Base-by-base conservation (phyloP, 92 coral and sea anemone genomes). In the Zoanthus sansibaricus region DNA sequence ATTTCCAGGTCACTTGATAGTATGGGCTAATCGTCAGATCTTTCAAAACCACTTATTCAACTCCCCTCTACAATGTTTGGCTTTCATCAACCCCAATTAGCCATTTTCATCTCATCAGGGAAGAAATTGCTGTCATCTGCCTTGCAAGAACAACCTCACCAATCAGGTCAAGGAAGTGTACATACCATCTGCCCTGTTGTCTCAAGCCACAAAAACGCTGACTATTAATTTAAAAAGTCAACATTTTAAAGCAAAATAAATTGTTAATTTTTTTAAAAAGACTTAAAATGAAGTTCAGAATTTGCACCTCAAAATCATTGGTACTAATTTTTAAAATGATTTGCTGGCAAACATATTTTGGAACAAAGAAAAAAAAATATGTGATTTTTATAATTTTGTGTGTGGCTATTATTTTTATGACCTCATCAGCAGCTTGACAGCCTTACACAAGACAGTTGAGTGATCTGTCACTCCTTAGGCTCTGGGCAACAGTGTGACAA, bases 61-160 rank as follows among this genome's bases (percentile, higher is more conserved):
- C 85, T 80, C 85, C 85, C 85, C 71, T 80, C 75, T 12, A 45
- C 85, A 80, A 80, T 80, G 73, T 80, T 80, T 80, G 85, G 85
- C 85, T 80, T 80, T 80, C 85, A 80, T 80, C 85, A 80, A n/a
- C 75, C 85, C 85, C 64, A 80, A 80, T 66, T 80, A 80, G 85
- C 45, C 74, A 80, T 80, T 80, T 80, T 80, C 85, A 80, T 68
- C 85, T 18, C 85, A 64, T 66, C 85, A 80, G 42, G 47, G 74
- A 64, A 25, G 75, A 62, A 75, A 66, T 44, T 48, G 73, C 85
- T 80, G 85, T 68, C 85, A 80, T 72, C 74, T 79, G 30, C 85
- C 14, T 80, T 61, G 66, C 47, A 80, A 80, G 75, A 71, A 46
- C 85, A 79, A 5, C 72, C 18, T 12, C 73, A 64, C 25, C 84